Evolutionary conservation across 2,113 vertebrate genomes (phyloP), one percentile per base, ranked within the genome.

Genomic region (Sinocyclocheilus rhinocerous): DNA sequence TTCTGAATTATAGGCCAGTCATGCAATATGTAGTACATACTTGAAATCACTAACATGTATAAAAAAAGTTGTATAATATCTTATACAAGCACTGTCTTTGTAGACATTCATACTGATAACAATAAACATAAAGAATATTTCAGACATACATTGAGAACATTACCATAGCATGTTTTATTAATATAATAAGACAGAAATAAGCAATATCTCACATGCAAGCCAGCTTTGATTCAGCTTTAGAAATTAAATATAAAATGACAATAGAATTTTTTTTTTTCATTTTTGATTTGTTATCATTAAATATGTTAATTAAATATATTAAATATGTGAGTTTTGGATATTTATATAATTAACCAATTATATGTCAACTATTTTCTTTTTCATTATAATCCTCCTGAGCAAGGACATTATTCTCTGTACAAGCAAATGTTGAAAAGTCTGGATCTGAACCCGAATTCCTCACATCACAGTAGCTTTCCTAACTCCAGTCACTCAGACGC

Each of bases 1-100:
- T 87, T 83, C 85, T 77, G 88, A 79, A 83, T 73, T 73, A 63
- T 12, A 15, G n/a, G 39, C 24, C 26, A 70, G 24, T 42, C 78
- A 33, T 86, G 16, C 78, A 81, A 65, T 22, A 45, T 45, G 42
- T 10, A 61, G 57, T 29, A 29, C 10, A 4, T 22, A 67, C 29
- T 22, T 81, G 42, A 67, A 45, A 50, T 42, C 15, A 33, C 39
- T 81, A 0, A 22, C 24, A 22, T 22, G 45, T 13, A 67, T 1
- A 15, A 26, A 75, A 73, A 72, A 72, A 69, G 52, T 55, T 55
- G 4, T 55, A 55, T 55, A 6, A 55, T 10, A 42, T 42, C 42
- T 65, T 42, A 7, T 6, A 39, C 39, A 39, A 39, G 39, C 39
- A 6, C 39, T 39, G 39, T 39, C 6, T 39, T 39, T 39, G 42